phyloP scores from a whole-genome alignment of 2,797 vertebrate genomes.

The Acipenser transmontanus region DNA sequence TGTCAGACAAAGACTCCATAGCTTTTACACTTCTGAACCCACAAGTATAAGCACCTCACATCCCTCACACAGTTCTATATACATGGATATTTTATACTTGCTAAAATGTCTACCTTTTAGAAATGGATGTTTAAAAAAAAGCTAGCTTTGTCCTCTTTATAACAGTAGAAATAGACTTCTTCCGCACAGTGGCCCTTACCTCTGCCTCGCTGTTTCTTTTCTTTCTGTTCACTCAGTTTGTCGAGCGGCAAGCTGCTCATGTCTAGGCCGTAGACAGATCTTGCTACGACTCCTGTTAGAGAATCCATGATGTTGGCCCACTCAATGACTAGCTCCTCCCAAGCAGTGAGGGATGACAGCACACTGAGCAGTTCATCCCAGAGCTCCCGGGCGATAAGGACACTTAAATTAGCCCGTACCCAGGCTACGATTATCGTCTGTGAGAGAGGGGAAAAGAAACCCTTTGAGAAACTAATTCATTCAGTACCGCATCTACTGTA shows the following conservation, averaged over 20 bases:
- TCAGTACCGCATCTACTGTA: no score
- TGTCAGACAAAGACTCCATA: no score
- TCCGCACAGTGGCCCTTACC: constrained; percentile 49
- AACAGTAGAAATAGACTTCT: no score
- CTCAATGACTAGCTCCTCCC: constrained; percentile 90
- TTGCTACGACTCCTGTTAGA: constrained; percentile 84
- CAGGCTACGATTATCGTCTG: constrained; percentile 97
- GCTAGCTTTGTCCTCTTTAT: no score
- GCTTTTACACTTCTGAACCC: no score
- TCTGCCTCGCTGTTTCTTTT: constrained; percentile 92
- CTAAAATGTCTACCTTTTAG: no score
- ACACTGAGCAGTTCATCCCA: constrained; percentile 93
- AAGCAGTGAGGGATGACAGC: constrained; percentile 86
- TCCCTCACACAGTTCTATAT: no score
- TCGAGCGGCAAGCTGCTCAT: constrained; percentile 90
- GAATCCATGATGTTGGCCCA: constrained; percentile 99
- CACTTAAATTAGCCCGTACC: constrained; percentile 90
- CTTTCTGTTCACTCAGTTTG: constrained; percentile 95
- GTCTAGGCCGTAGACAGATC: constrained; percentile 86
- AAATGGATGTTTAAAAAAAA: no score
- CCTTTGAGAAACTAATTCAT: no score
- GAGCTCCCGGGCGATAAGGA: constrained; percentile 90
- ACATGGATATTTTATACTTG: no score
- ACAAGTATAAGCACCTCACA: no score
- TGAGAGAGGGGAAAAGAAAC: constrained; percentile 18